Conservation (phyloP, 1,140 invertebrate species). For the Drosophila ironensis region DNA sequence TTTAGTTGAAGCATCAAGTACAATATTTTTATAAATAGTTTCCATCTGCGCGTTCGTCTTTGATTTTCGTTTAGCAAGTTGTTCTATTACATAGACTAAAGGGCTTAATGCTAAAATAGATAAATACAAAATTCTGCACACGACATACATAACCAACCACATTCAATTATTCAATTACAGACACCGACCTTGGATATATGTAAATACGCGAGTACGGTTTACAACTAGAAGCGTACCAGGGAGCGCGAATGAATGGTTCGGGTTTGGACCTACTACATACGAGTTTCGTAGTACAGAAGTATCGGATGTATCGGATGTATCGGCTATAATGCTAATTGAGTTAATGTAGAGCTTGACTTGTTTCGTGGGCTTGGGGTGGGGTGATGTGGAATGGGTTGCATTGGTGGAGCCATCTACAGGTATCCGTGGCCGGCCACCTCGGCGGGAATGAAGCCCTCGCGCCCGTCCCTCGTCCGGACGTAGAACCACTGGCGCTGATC, state of each 20-base stretch:
- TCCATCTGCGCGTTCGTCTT: constrained; percentile 51
- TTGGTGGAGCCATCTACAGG: constrained; percentile 82
- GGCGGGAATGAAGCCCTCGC: constrained; percentile 90
- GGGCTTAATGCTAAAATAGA: constrained; percentile 38
- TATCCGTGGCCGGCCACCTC: constrained; percentile 88
- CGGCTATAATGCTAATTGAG: constrained; percentile 34
- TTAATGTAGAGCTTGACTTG: constrained; percentile 43
- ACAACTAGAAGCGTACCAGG: constrained; percentile 68
- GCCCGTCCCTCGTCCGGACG: constrained; percentile 86
- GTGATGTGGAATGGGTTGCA: background rate
- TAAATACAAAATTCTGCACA: constrained; percentile 32
- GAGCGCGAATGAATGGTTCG: constrained; percentile 27
- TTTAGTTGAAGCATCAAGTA: constrained; percentile 77
- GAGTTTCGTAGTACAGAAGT: too few species aligned
- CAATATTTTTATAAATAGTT: constrained; percentile 73
- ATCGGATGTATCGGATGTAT: too few species aligned
- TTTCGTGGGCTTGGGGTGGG: background rate
- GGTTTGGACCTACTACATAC: background rate
- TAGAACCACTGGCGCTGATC: constrained; percentile 87
- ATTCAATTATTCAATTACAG: constrained; percentile 54
- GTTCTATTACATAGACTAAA: constrained; percentile 54
- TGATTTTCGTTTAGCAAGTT: constrained; percentile 64
- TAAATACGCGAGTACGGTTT: constrained; percentile 47
- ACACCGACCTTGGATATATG: constrained; percentile 57
- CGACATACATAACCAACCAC: constrained; percentile 26